Conservation (phyloP, 2,797 vertebrate species). For the Gadopsis bispinosus region DNA sequence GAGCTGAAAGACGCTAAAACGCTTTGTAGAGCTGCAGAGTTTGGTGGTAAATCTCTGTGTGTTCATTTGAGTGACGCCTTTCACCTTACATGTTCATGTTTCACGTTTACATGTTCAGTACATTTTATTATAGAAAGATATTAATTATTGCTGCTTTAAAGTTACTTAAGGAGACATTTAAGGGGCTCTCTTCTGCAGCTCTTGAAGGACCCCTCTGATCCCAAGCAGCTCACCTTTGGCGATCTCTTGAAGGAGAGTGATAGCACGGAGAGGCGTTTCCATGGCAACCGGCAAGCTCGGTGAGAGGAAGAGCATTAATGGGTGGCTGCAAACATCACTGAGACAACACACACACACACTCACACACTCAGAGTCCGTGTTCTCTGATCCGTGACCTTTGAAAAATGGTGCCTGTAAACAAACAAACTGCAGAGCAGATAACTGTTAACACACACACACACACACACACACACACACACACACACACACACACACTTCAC, state of each 20-base stretch:
- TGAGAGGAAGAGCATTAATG: constrained; percentile 53
- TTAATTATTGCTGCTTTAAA: neutral
- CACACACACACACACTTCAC: constrained; percentile 27
- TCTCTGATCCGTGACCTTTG: constrained; percentile 54
- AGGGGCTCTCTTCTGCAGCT: constrained; percentile 4
- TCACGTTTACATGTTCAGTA: too few relatives aligned
- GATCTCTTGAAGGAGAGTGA: constrained; percentile 39
- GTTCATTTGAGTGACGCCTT: neutral
- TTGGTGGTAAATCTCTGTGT: neutral
- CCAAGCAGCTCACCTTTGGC: constrained; percentile 17
- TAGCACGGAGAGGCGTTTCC: constrained; percentile 71
- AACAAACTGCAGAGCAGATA: constrained; percentile 34
- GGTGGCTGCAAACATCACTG: constrained; percentile 48
- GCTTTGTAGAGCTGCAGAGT: neutral
- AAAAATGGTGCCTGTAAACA: constrained; percentile 44
- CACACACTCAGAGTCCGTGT: neutral
- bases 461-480: constrained; percentile 28
- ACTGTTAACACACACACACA: constrained; percentile 24
- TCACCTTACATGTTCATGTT: neutral
- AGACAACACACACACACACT: constrained; percentile 46
- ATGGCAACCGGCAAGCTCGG: constrained; percentile 73
- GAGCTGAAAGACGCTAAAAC: neutral
- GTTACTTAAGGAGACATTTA: too few relatives aligned
- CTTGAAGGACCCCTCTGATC: constrained; percentile 30
- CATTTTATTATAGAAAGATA: neutral